These are phyloP conservation scores for Himalopsyche japonica DNA, from an alignment of 2,888 invertebrate species.

Conservation along the genomic window DNA sequence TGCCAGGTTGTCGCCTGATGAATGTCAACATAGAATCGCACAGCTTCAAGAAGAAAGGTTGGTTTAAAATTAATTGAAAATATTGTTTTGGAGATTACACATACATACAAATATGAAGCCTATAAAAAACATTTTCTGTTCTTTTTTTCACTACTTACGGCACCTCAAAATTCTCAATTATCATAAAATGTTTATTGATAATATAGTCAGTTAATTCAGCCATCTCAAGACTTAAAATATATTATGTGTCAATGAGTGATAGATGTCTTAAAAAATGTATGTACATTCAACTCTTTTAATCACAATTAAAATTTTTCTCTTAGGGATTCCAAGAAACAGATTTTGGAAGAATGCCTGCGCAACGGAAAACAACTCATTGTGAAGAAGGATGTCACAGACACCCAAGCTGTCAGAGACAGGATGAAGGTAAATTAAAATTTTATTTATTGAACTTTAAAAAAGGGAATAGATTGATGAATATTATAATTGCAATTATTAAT, in stretches of 20 bases:
- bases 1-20: constrained; percentile 67
- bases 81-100: no score
- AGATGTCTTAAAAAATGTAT: constrained; percentile 42
- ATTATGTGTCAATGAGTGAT: no score
- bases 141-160: no score
- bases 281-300: no score
- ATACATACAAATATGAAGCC: no score
- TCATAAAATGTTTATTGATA: no score
- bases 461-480: background rate
- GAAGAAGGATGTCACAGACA: constrained; percentile 88
- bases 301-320: background rate
- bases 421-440: constrained; percentile 62
- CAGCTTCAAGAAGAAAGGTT: constrained; percentile 64
- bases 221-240: constrained; percentile 33
- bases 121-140: no score
- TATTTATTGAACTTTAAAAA: background rate
- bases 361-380: constrained; percentile 78
- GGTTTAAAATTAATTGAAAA: background rate
- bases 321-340: constrained; percentile 65
- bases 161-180: no score
- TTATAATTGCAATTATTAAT: background rate
- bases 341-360: constrained; percentile 79
- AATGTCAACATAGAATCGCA: constrained; percentile 52
- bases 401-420: constrained; percentile 78
- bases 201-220: no score